These are phyloP conservation scores for Gambusia holbrooki DNA, from an alignment of 2,113 vertebrate genomes.

Conservation along the genomic window DNA sequence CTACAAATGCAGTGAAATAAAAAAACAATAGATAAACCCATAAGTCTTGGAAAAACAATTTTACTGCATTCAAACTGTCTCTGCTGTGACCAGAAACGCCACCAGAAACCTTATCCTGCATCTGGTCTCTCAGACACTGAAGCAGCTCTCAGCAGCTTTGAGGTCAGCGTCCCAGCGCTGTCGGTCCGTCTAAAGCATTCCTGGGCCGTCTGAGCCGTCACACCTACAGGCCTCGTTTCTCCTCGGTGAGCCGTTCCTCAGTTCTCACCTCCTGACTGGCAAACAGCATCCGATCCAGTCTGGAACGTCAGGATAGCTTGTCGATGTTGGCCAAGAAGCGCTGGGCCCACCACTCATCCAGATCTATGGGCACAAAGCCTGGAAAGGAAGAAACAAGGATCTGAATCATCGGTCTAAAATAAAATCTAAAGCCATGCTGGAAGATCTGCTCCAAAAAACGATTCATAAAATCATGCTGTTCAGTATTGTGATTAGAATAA, in stretches of 20 bases:
- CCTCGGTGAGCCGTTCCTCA: neutral
- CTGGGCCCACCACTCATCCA: conserved; percentile 95
- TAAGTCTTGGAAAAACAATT: conserved; percentile 57
- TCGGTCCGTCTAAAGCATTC: conserved; percentile 27
- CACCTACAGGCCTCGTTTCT: conserved; percentile 2
- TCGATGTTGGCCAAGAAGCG: conserved; percentile 90
- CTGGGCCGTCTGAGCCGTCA: conserved; percentile 1
- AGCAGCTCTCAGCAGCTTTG: conserved; percentile 21
- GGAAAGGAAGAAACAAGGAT: neutral
- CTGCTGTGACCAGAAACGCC: conserved; percentile 8
- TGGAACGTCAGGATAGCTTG: conserved; percentile 78
- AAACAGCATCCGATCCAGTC: neutral
- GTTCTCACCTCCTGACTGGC: conserved; percentile 26
- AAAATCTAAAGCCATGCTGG: too few relatives aligned
- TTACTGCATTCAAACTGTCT: conserved; percentile 62
- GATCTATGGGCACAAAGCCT: conserved; percentile 92
- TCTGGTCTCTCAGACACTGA: neutral
- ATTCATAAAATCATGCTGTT: too few relatives aligned
- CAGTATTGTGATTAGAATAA: too few relatives aligned
- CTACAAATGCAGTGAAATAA: neutral
- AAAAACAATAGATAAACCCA: neutral
- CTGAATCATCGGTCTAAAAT: too few relatives aligned
- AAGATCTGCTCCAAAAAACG: too few relatives aligned
- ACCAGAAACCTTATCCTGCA: conserved; percentile 16
- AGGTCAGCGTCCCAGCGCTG: conserved; percentile 27